Base-by-base conservation (phyloP, 2,797 vertebrate species). In the Apogon talboti region DNA sequence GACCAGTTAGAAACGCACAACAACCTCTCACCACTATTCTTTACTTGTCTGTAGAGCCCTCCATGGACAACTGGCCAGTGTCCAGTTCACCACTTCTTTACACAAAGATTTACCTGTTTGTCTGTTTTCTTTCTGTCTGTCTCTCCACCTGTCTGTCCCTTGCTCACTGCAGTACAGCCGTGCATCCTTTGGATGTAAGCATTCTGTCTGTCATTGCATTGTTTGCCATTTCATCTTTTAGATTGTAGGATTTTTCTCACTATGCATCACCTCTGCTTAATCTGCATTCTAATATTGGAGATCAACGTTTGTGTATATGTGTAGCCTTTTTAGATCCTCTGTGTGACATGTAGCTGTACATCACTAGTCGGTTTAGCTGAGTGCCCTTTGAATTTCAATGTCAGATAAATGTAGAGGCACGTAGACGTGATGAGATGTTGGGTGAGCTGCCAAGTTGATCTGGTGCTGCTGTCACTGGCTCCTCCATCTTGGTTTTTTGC, bases 181-280 rank as follows among this genome's bases (percentile, higher is more conserved):
- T 71, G 82, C 86, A 89, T 87, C 84, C 76, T 83, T 48, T 75
- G 84, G 86, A 87, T 90, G 87, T 86, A 90, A 89, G 83, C 89
- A 88, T 85, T 80, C 78, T 84, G 76, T 88, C 79, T 81, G 75
- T 79, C 75, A 66, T 76, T 70, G 74, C 57, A 43, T 72, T 65
- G 52, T 87, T 82, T 81, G 43, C 54, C 82, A 69, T 74, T 71
- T 71, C 61, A 82, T 79, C 62, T 47, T 57, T 28, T 3, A 24
- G 55, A 40, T 43, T 28, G 13, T 76, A 71, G 68, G 30, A 51
- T 44, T 63, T 28, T n/a, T 61, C 56, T 37, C 59, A 55, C 60
- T 62, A 0, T 48, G 59, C 55, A 52, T 65, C 64, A 71, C 76
- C 18, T 66, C 52, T 81, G 79, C 71, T 73, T 79, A 16, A 55